Evolutionary conservation across 2,113 vertebrate genomes (phyloP), one percentile per base, ranked within the genome.

Genomic region (Neolamprologus hecqui): DNA sequence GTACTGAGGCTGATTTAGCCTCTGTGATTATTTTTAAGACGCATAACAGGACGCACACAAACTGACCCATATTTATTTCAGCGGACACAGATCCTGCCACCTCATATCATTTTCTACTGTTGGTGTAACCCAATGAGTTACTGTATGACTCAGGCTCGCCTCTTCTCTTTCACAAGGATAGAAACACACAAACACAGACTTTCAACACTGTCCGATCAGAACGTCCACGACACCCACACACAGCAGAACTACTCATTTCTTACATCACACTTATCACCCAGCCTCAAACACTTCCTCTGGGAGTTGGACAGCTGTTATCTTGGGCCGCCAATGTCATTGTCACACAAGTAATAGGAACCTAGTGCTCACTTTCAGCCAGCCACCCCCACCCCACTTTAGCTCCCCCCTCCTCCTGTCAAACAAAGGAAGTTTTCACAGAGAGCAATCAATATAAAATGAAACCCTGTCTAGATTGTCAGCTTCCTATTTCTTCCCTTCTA

Each of bases 251-350:
- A 14, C 68, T 91, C 88, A 28, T 87, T 92, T 87, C 89, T 86
- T 79, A 83, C 84, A 77, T 90, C 81, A 85, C 83, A 88, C 91
- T 95, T 95, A 94, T 95, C 94, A 15, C 14, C 49, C 40, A 9
- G 75, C 89, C 93, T 94, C 92, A 87, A 93, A 94, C 89, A 80
- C 91, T 94, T 95, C 94, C 94, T 90, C 90, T 42, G 90, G 91
- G 89, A 91, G 65, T 87, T 6, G 79, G 91, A 89, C 95, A 93
- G 94, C 93, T 94, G 91, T 94, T 95, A 95, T 96, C 94, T 96
- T 84, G 86, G 90, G 91, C 90, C 75, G 60, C 83, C 89, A 90
- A 86, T 90, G 92, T 94, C 92, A 94, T 87, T 91, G 89, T 93
- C 93, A 91, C 89, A 86, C 88, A 81, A 90, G 92, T 93, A 95